These are phyloP conservation scores for Chelon labrosus DNA, from an alignment of 2,797 vertebrate genomes.

Conservation along the genomic window DNA sequence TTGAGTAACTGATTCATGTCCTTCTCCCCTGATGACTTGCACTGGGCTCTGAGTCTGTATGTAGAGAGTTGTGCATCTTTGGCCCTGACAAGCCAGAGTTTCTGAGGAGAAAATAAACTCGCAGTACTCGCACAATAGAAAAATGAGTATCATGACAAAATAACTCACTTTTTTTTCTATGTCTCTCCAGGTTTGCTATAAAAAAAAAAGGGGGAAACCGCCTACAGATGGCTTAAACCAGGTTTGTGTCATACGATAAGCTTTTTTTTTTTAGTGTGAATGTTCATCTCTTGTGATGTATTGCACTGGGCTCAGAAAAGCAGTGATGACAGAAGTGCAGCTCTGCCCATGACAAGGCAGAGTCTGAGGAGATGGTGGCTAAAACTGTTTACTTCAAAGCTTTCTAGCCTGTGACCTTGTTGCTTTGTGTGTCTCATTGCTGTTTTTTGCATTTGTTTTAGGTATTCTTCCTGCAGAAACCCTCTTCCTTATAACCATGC, in stretches of 20 bases:
- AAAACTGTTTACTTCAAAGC: fast-evolving
- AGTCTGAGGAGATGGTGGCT: slow-evolving; percentile 60
- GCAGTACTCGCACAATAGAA: fast-evolving
- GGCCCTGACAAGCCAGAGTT: slow-evolving; percentile 82
- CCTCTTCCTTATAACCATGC: too few relatives aligned
- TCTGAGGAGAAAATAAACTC: slow-evolving; percentile 66
- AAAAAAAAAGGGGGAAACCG: neutral
- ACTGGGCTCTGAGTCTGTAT: slow-evolving; percentile 80
- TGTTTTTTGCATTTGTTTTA: slow-evolving; percentile 9
- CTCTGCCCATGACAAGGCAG: slow-evolving; percentile 73
- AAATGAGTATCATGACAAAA: fast-evolving
- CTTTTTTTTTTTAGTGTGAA: neutral
- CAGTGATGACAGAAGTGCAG: slow-evolving; percentile 65
- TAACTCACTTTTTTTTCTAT: neutral
- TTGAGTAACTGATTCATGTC: too few relatives aligned
- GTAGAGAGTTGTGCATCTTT: slow-evolving; percentile 73
- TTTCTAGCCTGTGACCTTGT: too few relatives aligned
- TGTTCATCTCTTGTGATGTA: slow-evolving; percentile 52
- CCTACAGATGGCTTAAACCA: neutral
- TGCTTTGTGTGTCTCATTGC: slow-evolving; percentile 4
- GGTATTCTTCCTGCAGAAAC: slow-evolving; percentile 3
- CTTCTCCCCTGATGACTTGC: slow-evolving; percentile 81
- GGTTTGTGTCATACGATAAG: slow-evolving; percentile 33
- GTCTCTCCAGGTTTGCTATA: slow-evolving; percentile 16
- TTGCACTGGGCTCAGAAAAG: slow-evolving; percentile 80